Percentiles rank a stretch among this genome's conserved stretches.
Conservation (phyloP, 2,888 invertebrate species). For the Tenthredo scrophulariae region DNA sequence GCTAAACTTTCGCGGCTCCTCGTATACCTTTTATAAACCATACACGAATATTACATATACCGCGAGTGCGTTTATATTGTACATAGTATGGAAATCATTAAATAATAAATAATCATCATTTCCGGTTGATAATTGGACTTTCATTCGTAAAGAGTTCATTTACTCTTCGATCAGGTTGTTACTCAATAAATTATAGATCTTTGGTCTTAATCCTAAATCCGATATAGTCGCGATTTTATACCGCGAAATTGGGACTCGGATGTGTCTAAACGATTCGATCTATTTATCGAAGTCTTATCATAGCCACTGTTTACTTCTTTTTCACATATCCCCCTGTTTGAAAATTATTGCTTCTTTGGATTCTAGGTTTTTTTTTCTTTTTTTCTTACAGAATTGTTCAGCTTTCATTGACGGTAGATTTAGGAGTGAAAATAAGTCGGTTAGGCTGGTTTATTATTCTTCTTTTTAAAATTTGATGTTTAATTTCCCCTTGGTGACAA, state of each 20-base stretch:
- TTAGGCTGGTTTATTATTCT: not conserved
- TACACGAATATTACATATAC: too few species aligned
- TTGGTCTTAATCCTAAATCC: not conserved
- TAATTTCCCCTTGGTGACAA: constrained; percentile 48
- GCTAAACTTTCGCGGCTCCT: not conserved
- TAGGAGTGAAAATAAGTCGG: not conserved
- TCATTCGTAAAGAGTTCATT: not conserved
- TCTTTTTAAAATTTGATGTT: constrained; percentile 26
- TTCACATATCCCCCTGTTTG: not conserved
- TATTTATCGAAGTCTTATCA: not conserved
- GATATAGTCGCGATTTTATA: not conserved
- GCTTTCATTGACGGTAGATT: not conserved
- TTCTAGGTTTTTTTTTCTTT: not conserved
- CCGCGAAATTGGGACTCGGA: not conserved
- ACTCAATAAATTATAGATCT: not conserved
- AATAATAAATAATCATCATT: not conserved
- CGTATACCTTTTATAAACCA: not conserved
- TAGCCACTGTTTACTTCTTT: not conserved
- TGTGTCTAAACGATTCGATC: not conserved
- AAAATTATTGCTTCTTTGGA: not conserved
- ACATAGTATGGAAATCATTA: not conserved
- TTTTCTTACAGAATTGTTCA: not conserved
- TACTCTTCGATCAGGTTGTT: not conserved
- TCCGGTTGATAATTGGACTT: not conserved
- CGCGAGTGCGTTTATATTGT: not conserved